Evolutionary conservation across 2,888 invertebrate species (phyloP), one percentile per base, ranked within the genome.

Genomic region (Sisyra terminalis): DNA sequence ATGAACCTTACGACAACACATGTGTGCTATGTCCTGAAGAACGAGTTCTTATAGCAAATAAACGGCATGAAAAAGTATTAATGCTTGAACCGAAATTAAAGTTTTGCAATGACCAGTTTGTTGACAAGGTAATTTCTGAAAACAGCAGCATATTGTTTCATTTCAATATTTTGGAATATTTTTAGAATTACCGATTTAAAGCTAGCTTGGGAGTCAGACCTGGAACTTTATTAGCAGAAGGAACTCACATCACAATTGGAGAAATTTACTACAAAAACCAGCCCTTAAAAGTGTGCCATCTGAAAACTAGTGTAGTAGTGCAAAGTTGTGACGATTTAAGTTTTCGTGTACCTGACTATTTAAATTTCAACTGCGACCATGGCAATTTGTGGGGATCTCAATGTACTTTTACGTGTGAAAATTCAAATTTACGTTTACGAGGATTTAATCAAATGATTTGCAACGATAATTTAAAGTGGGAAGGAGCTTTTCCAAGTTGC

Each of bases 1-100:
- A 24, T 24, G 24, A 24, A 24, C 24, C 24, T 24, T 11, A 35
- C 13, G n/a, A 50, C 55, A 51, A 54, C 34, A 39, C 52, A 4
- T 67, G 68, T 48, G 53, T 67, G n/a, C 57, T 52, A 47, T 68
- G 68, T 51, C 68, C 68, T 9, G 55, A 55, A 31, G 67, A 67
- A 46, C 57, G 62, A 48, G 66, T 66, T 2, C 46, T 67, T 31
- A 55, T 67, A 39, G 59, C 65, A 1, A 63, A 59, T 49, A 46
- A 57, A 29, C 64, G 66, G 1, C 50, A 54, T 3, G 61, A 64
- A 44, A 54, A 57, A 18, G 65, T 64, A 1, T 47, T 59, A 9
- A 47, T 68, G 8, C 59, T 61, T 44, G 49, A 50, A 34, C 67
- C 66, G 3, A 54, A 53, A 2, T 48, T 67, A 38, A 45, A 48